Conservation (phyloP, 2,797 vertebrate genomes). For the Ispidina lecontei region DNA sequence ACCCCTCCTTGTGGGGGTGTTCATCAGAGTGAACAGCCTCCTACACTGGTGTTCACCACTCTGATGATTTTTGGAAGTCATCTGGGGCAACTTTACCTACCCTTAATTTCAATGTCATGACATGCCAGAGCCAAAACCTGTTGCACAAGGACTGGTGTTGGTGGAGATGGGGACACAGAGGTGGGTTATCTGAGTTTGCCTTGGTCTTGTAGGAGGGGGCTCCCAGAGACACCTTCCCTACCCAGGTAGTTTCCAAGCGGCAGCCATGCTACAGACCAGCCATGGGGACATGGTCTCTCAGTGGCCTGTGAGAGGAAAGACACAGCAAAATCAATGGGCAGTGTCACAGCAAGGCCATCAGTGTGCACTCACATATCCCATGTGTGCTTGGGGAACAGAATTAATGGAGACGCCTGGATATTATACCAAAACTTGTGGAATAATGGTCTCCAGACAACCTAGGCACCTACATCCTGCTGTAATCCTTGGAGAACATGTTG, state of each 20-base stretch:
- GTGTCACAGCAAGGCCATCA: neutral
- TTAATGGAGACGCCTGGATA: neutral
- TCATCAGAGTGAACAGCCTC: neutral
- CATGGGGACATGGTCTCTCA: accelerated
- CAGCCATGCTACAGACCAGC: neutral
- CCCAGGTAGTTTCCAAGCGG: neutral
- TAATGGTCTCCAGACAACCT: neutral
- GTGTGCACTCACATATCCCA: accelerated
- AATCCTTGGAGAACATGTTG: neutral
- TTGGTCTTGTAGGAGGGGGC: neutral
- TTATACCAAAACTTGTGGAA: neutral
- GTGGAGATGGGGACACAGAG: neutral
- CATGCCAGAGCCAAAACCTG: neutral
- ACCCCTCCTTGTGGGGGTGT: too few relatives aligned
- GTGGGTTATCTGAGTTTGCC: neutral
- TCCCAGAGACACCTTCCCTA: neutral
- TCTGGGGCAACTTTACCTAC: too few relatives aligned
- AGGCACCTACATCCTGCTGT: neutral
- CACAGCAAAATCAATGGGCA: neutral
- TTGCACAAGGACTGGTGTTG: neutral
- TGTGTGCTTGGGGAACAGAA: neutral
- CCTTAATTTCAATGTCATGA: accelerated
- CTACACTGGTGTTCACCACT: neutral
- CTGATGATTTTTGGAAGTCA: neutral
- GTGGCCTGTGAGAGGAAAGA: neutral